A percentile compares a stretch with the other conserved stretches of the same genome.
These are phyloP conservation scores for Blennius ocellaris DNA, from an alignment of 2,113 vertebrate genomes.

Conservation along the genomic window DNA sequence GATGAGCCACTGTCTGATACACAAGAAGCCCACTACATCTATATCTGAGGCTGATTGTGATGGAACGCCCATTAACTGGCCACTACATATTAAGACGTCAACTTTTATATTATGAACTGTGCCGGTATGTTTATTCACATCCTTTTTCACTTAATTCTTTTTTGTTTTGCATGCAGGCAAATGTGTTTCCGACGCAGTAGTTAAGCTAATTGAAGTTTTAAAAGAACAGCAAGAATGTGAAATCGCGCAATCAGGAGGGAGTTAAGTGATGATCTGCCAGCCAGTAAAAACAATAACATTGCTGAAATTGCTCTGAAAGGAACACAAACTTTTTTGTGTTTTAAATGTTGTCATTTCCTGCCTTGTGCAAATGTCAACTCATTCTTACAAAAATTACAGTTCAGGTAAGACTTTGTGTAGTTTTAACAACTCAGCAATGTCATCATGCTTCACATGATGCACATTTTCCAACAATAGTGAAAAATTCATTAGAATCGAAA, in stretches of 20 bases:
- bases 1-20: constrained; percentile 79
- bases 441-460: no score
- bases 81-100: constrained; percentile 83
- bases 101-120: constrained; percentile 76
- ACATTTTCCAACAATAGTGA: no score
- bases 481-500: no score
- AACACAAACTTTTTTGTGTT: no score
- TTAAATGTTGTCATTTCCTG: no score
- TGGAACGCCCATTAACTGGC: constrained; percentile 81
- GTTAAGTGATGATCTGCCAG: background rate
- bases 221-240: background rate
- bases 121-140: constrained; percentile 60
- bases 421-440: no score
- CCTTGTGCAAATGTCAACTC: no score
- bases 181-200: constrained; percentile 44
- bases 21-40: constrained; percentile 81
- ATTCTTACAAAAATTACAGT: no score
- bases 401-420: no score
- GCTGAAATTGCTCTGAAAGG: no score
- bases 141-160: constrained; percentile 53
- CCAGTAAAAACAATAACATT: no score
- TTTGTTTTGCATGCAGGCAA: constrained; percentile 36
- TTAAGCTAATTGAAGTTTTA: constrained; percentile 6
- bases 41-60: constrained; percentile 84
- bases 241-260: background rate